Evolutionary conservation across 2,797 vertebrate genomes (phyloP), one percentile per base, ranked within the genome.

Genomic region (Australoheros facetus): DNA sequence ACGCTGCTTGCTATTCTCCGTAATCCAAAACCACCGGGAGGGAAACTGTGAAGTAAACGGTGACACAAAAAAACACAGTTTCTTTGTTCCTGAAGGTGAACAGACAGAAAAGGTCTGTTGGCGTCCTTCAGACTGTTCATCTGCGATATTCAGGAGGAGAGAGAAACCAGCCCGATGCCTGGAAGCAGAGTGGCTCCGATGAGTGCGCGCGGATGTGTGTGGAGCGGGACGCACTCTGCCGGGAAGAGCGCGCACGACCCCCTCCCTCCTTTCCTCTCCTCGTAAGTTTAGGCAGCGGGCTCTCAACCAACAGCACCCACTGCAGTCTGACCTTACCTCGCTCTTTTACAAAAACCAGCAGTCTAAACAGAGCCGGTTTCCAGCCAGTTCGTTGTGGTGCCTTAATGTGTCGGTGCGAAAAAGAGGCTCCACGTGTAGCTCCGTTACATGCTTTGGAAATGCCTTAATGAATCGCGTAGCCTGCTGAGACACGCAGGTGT

Each of bases 401-500:
- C 37, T 39, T 12, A 34, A 9, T 28, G n/a, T 6, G 23, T 7
- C 60, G 56, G 28, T 58, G 30, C 12, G 51, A 58, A 74, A 84
- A 87, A 57, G 64, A 71, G 70, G 34, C 73, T 73, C 45, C 79
- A 71, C 74, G 26, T 23, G 71, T 28, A 21, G 37, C 74, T 54
- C 51, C 8, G 70, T 53, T 69, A 81, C 83, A 12, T 39, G 72
- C 71, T 88, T 77, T 37, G 75, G 64, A 81, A 82, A 86, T 58
- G 81, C 80, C 73, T 86, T 80, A 45, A 88, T 91, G 83, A 87
- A 91, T 66, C 75, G 80, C 79, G 48, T 1, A 75, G 82, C 92
- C 87, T 93, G 93, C 91, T 60, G 91, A 81, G 91, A 56, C 93
- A 92, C 75, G 91, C 89, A 88, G 90, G 85, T 91, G 88, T 77